Evolutionary conservation across 2,113 vertebrate species (phyloP).

Genomic region (Leptobrachium ailaonicum): DNA sequence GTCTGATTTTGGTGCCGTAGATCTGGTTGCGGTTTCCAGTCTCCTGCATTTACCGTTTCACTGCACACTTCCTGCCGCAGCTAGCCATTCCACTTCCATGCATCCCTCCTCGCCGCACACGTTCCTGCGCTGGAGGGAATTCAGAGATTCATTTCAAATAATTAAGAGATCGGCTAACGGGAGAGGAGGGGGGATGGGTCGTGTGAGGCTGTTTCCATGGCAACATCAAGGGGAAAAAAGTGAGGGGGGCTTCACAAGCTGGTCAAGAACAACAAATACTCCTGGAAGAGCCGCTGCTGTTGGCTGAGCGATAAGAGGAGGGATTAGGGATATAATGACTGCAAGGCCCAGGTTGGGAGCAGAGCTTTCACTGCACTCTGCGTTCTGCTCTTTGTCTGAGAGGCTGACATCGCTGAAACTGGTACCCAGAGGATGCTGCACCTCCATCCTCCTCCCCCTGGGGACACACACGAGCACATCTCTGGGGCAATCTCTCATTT

Average conservation of each 20-base stretch:
- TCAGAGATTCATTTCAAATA: slow-evolving; percentile 11
- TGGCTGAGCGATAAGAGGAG: neutral
- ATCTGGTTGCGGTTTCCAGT: neutral
- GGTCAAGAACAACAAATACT: slow-evolving; percentile 34
- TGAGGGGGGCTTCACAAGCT: neutral
- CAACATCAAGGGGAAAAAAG: neutral
- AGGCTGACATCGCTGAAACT: neutral
- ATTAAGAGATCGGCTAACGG: slow-evolving; percentile 21
- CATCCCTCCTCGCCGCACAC: slow-evolving; percentile 24
- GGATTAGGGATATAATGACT: slow-evolving; percentile 42
- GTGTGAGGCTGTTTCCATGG: slow-evolving; percentile 44
- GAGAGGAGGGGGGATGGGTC: slow-evolving; percentile 27
- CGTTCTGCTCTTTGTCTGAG: slow-evolving; percentile 32
- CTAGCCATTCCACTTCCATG: slow-evolving; percentile 39
- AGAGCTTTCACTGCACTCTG: slow-evolving; percentile 5
- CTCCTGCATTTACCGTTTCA: neutral
- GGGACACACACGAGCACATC: neutral
- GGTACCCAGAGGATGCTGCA: slow-evolving; percentile 11
- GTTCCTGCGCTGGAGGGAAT: neutral
- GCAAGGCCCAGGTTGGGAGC: slow-evolving; percentile 41
- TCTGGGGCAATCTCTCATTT: neutral
- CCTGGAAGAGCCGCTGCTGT: neutral
- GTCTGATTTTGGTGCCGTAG: neutral
- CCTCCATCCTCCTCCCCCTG: neutral
- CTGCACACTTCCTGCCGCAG: slow-evolving; percentile 11